Base-by-base conservation (phyloP, 2,113 vertebrate species). In the Egretta garzetta region DNA sequence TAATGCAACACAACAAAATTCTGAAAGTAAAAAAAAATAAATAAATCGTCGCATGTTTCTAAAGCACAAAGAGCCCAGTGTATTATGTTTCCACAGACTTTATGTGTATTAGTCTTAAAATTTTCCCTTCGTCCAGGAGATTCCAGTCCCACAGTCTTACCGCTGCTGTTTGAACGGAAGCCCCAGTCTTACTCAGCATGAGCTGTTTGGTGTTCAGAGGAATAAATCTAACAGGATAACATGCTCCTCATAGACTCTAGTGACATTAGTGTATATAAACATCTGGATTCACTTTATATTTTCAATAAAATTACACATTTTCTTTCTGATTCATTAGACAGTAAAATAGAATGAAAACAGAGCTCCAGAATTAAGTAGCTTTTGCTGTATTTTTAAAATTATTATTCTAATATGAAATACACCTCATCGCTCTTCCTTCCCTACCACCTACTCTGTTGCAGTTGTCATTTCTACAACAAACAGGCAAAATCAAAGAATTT, bases 131-230 rank as follows among this genome's bases (percentile, higher is more conserved):
- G 33, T 37, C 63, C 91, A 92, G 90, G 92, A 96, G 91, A 91
- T 96, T 96, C 93, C 96, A 96, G 73, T 62, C 91, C 96, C 82
- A 90, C 93, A 80, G 71, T 73, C 91, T 95, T 86, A 92, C 96
- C 94, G 92, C 93, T 73, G 58, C 63, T 94, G 76, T 90, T 94
- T 96, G 85, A 96, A 95, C 53, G 17, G 73, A 94, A 83, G 68
- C 76, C 43, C 39, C 68, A 47, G 63, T 71, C 39, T 52, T 88
- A 96, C 88, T 96, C 88, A 96, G 58, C 50, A 33, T 55, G 62
- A 95, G 33, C 35, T 94, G 85, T 92, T 84, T 64, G 73, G 56
- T 64, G 52, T 56, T 60, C 70, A 75, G 32, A 72, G 47, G 68
- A 94, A 75, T 82, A 91, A 89, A 62, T 66, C 83, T 85, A 77